phyloP scores from a whole-genome alignment of 1,140 invertebrate genomes.

The Euschistus heros region DNA sequence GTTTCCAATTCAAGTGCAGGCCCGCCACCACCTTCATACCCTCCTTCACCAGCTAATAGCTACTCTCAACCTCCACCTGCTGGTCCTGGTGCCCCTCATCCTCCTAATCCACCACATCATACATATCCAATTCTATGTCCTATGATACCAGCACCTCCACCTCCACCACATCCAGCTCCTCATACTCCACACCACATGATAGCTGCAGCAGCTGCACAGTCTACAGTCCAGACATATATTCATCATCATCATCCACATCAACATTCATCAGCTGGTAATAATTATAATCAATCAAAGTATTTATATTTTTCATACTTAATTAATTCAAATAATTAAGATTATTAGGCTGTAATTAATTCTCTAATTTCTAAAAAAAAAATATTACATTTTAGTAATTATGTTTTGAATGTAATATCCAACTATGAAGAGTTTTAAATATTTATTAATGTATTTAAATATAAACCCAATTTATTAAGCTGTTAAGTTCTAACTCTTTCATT shows the following conservation, averaged over 20 bases:
- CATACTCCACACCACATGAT: slow-evolving; percentile 41
- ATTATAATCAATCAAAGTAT: neutral
- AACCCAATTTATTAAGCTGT: too few species aligned
- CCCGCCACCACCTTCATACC: slow-evolving; percentile 48
- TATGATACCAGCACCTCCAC: slow-evolving; percentile 43
- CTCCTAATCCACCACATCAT: slow-evolving; percentile 37
- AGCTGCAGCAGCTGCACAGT: slow-evolving; percentile 31
- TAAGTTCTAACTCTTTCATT: too few species aligned
- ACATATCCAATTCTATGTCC: slow-evolving; percentile 48
- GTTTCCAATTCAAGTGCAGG: slow-evolving; percentile 20
- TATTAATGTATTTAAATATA: too few species aligned
- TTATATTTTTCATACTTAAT: too few species aligned
- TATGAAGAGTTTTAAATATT: too few species aligned
- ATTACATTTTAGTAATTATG: too few species aligned
- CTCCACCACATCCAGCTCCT: slow-evolving; percentile 42
- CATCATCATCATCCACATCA: slow-evolving; percentile 29
- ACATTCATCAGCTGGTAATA: slow-evolving; percentile 20
- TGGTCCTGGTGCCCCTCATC: slow-evolving; percentile 25
- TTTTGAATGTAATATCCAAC: too few species aligned
- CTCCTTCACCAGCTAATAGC: slow-evolving; percentile 37
- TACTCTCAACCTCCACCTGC: slow-evolving; percentile 40
- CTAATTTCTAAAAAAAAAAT: too few species aligned
- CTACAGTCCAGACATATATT: slow-evolving; percentile 22
- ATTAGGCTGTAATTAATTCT: too few species aligned
- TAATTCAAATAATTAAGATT: too few species aligned